A percentile compares a stretch with the other conserved stretches of the same genome.
Evolutionary conservation across 2,888 invertebrate genomes (phyloP).

Genomic region (Oligia latruncula): DNA sequence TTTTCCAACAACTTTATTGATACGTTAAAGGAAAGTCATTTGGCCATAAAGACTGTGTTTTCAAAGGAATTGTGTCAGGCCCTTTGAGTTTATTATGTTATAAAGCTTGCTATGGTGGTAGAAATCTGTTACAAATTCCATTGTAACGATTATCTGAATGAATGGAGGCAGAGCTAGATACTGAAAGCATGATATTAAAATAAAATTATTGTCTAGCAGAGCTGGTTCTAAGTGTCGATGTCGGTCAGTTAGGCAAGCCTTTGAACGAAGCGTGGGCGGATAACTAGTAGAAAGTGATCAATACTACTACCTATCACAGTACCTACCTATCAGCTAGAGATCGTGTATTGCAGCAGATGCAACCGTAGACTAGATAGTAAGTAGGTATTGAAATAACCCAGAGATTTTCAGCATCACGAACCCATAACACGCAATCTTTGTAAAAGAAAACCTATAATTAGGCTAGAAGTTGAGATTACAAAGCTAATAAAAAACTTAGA

Average conservation of each 20-base stretch:
- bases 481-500: conserved; percentile 10
- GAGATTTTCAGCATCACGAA: background rate
- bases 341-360: background rate
- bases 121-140: conserved; percentile 26
- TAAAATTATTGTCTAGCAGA: background rate
- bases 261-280: conserved; percentile 46
- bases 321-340: background rate
- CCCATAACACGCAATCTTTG: background rate
- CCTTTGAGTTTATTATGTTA: conserved; percentile 34
- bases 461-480: background rate
- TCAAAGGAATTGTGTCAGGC: conserved; percentile 33
- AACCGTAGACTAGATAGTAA: background rate
- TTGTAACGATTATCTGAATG: conserved; percentile 16
- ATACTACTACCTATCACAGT: background rate
- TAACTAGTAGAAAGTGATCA: conserved; percentile 60
- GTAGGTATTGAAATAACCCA: background rate
- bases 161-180: background rate
- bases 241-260: conserved; percentile 36
- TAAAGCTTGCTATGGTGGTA: conserved; percentile 35
- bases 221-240: background rate
- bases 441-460: background rate
- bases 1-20: conserved; percentile 43
- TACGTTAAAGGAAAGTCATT: conserved; percentile 19
- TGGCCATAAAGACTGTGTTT: conserved; percentile 13
- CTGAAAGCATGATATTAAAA: conserved; percentile 5